Evolutionary conservation across 2,888 invertebrate species (phyloP).

Genomic region (Diplolepis rosae): DNA sequence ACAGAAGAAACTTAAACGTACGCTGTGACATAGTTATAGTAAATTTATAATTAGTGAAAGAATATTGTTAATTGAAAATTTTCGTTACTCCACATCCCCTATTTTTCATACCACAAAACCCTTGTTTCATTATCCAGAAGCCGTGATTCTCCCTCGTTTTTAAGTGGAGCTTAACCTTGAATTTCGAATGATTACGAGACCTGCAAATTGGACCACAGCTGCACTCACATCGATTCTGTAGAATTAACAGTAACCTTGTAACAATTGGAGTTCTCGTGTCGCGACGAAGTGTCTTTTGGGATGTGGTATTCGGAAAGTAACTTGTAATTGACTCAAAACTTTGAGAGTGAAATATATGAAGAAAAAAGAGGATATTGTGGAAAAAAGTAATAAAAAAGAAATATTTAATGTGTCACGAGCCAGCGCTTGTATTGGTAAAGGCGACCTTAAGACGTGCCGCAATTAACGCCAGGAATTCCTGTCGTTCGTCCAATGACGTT

Average conservation of each 20-base stretch:
- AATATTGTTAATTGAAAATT: background rate
- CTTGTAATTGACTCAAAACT: constrained; percentile 33
- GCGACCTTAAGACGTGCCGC: background rate
- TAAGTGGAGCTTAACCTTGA: constrained; percentile 28
- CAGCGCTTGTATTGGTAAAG: background rate
- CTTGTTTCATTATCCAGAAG: constrained; percentile 14
- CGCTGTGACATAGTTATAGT: too few relatives aligned
- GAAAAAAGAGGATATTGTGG: background rate
- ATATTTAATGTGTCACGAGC: constrained; percentile 34
- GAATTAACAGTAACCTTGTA: constrained; percentile 26
- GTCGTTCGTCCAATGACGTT: background rate
- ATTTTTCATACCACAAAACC: constrained; percentile 17
- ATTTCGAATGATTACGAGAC: constrained; percentile 17
- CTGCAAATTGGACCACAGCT: constrained; percentile 26
- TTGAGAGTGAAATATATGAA: background rate
- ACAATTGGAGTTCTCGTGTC: constrained; percentile 8
- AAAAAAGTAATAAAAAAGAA: constrained; percentile 12
- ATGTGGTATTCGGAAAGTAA: constrained; percentile 11
- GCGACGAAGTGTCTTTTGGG: constrained; percentile 3
- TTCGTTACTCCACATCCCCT: background rate
- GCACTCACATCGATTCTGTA: constrained; percentile 7
- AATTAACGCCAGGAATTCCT: constrained; percentile 12
- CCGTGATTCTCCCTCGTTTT: constrained; percentile 22
- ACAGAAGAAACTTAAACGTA: too few relatives aligned
- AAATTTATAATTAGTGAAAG: too few relatives aligned